Evolutionary conservation across 2,113 vertebrate genomes (phyloP).

Genomic region (Mus pahari): DNA sequence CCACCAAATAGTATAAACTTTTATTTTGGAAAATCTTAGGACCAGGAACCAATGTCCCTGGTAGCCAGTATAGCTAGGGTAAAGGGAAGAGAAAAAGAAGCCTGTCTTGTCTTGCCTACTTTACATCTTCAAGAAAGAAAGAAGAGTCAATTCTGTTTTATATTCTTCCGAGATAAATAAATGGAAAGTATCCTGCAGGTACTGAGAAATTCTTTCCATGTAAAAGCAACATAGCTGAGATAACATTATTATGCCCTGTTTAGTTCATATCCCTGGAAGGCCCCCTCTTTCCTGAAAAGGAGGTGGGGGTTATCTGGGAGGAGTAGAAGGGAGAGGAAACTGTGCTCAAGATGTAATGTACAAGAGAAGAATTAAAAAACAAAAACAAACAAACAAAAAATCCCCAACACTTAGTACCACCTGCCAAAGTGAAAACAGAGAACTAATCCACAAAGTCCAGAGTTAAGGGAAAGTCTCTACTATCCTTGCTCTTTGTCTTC

Average conservation of each 20-base stretch:
- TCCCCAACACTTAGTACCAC: neutral
- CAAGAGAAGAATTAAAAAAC: neutral
- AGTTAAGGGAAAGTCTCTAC: neutral
- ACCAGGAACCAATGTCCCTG: neutral
- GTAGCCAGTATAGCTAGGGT: neutral
- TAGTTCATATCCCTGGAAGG: too few species aligned
- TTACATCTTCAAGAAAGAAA: slow-evolving; percentile 36
- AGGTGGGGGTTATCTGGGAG: neutral
- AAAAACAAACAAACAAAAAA: neutral
- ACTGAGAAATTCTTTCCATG: neutral
- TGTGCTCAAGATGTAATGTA: neutral
- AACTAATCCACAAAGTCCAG: neutral
- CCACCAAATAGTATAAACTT: neutral
- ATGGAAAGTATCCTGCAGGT: neutral
- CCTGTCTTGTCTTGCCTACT: neutral
- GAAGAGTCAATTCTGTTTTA: neutral
- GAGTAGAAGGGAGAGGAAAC: neutral
- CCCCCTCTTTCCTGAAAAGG: neutral
- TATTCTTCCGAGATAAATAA: slow-evolving; percentile 12
- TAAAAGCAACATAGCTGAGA: neutral
- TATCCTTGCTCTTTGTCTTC: neutral
- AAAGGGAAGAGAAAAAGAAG: neutral
- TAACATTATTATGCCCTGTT: neutral
- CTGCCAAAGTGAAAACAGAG: neutral
- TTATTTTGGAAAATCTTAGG: slow-evolving; percentile 7